phyloP scores from a whole-genome alignment of 2,888 invertebrate genomes.

The Encarsia formosa region DNA sequence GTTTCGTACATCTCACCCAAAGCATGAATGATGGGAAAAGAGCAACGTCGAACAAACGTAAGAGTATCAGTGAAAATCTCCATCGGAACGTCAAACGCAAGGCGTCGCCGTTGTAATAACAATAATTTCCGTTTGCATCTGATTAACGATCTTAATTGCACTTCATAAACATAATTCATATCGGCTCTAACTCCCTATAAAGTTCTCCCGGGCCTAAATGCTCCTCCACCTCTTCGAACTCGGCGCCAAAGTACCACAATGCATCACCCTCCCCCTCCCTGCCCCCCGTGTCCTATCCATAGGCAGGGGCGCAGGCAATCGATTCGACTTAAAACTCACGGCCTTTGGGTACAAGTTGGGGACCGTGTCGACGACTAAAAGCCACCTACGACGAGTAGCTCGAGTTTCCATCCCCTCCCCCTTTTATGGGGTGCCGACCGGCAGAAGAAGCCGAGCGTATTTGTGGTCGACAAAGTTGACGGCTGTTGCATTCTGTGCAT shows the following conservation, averaged over 20 bases:
- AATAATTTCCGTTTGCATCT: neutral
- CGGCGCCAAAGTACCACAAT: constrained; percentile 10
- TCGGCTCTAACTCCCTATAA: neutral
- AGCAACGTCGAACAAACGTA: neutral
- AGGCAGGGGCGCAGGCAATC: constrained; percentile 2
- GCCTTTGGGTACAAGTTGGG: neutral
- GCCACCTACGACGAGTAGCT: too few relatives aligned
- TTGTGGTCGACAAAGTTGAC: neutral
- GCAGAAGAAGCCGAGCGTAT: neutral
- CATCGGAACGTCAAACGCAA: neutral
- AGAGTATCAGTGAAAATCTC: neutral
- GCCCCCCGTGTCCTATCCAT: neutral
- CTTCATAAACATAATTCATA: neutral
- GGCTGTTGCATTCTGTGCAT: too few relatives aligned
- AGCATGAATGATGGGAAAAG: neutral
- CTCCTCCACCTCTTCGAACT: neutral
- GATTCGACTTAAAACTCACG: constrained; percentile 11
- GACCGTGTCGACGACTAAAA: neutral
- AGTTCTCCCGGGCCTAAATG: too few relatives aligned
- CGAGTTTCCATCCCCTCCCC: too few relatives aligned
- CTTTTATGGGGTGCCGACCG: neutral
- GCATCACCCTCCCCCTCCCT: neutral
- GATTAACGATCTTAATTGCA: constrained; percentile 1
- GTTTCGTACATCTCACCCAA: neutral
- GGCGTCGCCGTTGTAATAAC: neutral